Base-by-base conservation (phyloP, 2,888 invertebrate genomes). In the Drosophila testacea region DNA sequence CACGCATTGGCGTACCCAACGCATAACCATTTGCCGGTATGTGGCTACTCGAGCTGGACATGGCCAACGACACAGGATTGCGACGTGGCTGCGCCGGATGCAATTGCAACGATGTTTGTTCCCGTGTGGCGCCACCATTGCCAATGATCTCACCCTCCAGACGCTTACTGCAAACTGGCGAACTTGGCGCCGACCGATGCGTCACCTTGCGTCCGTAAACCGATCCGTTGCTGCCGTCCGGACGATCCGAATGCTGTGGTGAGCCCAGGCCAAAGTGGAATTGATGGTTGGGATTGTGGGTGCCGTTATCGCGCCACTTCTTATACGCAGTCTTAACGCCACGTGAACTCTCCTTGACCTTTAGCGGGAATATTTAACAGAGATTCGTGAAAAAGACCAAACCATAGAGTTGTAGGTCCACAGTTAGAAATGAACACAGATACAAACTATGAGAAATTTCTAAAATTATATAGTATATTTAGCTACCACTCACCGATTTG, bases 321-420 rank as follows among this genome's bases (percentile, higher is more conserved):
- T 96, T 96, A 88, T 96, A 96, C 4, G 95, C 96, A 62, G 95
- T 95, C 91, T 95, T 96, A 83, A 96, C 95, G 89, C 96, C 95
- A 88, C 95, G 95, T 4, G 96, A 95, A 69, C 95, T 94, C 88
- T 95, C 96, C 92, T 95, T 95, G 4, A 96, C 95, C 96, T 96
- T 69, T 0, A n/a, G 36, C 3, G n/a, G 3, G 22, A 22, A 22
- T 22, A 22, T 22, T 22, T 1, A 22, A 22, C 22, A 22, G 22
- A 22, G 38, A 46, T 28, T 32, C 9, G 13, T 38, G 9, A 28
- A 52, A 5, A 16, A 3, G 22, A 7, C 6, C 30, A 48, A 30
- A 9, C 7, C 22, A 13, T 13, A 4, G 36, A n/a, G 6, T 22
- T 32, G 4, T 6, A 39, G 36, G 22, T 11, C 3, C 34, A 44